phyloP scores from a whole-genome alignment of 1,140 invertebrate species.

The Drosophila auraria region DNA sequence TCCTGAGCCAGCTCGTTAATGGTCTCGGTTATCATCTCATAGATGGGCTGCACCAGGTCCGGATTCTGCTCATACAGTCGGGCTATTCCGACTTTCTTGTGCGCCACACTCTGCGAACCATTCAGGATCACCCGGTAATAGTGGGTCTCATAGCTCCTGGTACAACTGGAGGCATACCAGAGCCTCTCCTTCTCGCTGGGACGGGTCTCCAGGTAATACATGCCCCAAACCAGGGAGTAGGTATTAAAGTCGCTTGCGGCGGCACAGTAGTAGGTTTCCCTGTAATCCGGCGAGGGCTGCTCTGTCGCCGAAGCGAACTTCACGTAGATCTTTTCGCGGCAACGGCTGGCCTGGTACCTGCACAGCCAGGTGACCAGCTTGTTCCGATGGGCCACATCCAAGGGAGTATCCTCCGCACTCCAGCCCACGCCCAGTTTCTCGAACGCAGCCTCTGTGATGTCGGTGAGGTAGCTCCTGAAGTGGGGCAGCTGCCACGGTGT shows the following conservation, averaged over 20 bases:
- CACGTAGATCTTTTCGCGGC: conserved; percentile 68
- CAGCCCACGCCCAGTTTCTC: conserved; percentile 51
- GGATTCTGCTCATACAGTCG: conserved; percentile 84
- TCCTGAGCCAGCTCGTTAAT: conserved; percentile 37
- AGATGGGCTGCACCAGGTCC: conserved; percentile 74
- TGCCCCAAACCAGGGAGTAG: neutral
- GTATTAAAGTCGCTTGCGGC: conserved; percentile 82
- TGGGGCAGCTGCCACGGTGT: conserved; percentile 41
- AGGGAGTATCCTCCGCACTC: conserved; percentile 34
- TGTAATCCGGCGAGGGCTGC: conserved; percentile 86
- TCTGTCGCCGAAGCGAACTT: conserved; percentile 10
- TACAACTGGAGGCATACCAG: conserved; percentile 64
- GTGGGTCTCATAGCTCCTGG: conserved; percentile 16
- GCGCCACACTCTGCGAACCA: neutral
- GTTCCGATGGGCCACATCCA: conserved; percentile 79
- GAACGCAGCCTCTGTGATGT: conserved; percentile 46
- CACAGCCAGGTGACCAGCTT: conserved; percentile 86
- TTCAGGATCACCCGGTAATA: conserved; percentile 53
- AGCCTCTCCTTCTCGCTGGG: conserved; percentile 46
- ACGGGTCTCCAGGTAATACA: conserved; percentile 30
- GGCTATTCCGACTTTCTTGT: conserved; percentile 71
- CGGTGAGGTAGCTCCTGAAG: conserved; percentile 54
- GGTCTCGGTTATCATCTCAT: conserved; percentile 46
- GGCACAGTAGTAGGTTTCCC: conserved; percentile 87
- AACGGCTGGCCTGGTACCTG: conserved; percentile 83